Evolutionary conservation across 2,113 vertebrate species (phyloP).

Genomic region (Thalassoma bifasciatum): DNA sequence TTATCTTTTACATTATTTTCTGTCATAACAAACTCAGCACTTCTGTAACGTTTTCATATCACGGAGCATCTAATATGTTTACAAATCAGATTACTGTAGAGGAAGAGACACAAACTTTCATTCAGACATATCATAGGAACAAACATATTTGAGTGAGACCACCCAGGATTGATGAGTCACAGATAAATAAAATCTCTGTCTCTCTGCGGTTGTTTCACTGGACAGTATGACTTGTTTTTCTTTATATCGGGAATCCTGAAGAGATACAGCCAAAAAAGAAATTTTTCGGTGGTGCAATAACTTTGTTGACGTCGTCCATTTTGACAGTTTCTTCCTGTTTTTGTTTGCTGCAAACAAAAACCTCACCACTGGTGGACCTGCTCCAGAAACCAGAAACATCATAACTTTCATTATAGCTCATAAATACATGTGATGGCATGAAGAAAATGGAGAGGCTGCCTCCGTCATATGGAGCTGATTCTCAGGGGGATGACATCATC

Average conservation of each 20-base stretch:
- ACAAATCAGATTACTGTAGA: neutral
- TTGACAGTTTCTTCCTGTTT: neutral
- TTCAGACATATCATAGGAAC: neutral
- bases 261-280: conserved; percentile 10
- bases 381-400: neutral
- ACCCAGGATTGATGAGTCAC: conserved; percentile 22
- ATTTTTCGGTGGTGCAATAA: conserved; percentile 7
- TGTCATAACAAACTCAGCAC: neutral
- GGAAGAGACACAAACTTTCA: neutral
- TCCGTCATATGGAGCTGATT: neutral
- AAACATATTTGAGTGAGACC: neutral
- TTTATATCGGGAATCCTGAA: conserved; percentile 21
- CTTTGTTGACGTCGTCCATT: conserved; percentile 4
- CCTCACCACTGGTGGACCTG: neutral
- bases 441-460: neutral
- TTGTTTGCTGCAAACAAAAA: neutral
- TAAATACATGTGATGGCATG: neutral
- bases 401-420: neutral
- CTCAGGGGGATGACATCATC: neutral
- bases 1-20: neutral
- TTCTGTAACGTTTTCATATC: too few species aligned
- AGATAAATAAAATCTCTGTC: neutral
- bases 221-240: neutral
- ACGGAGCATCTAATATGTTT: neutral
- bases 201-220: conserved; percentile 1